Base-by-base conservation (phyloP, 1,140 invertebrate genomes). In the Mercenaria mercenaria region DNA sequence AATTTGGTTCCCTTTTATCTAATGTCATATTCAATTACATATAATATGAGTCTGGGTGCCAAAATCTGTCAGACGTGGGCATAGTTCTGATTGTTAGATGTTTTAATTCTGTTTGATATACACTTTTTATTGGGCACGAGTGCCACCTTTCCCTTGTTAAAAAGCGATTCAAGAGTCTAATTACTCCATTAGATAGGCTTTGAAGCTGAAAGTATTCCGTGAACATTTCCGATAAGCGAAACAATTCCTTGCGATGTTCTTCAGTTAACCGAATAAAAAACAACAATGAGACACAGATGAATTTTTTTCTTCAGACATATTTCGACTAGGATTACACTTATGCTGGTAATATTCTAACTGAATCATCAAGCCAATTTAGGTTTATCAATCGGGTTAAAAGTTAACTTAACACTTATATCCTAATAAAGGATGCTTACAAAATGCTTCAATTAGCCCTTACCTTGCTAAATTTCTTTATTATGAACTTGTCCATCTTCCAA, bases 51-150 rank as follows among this genome's bases (percentile, higher is more conserved):
- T 52, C 37, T 15, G 76, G 37, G 83, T 74, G 83, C 83, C 64
- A 85, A 72, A 72, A 85, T 23, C 64, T 85, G 83, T 85, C 83
- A 85, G 67, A 85, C 81, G 32, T 37, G 8, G 43, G 26, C 64
- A 69, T 74, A 56, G 39, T 47, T 69, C 41, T 52, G 83, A 85
- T 85, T 47, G 64, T 56, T 39, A 11, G 34, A 74, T 50, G 43
- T 50, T 52, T 74, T 76, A 56, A 74, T 76, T 85, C 47, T 74
- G 83, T 85, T 85, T 85, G 83, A 85, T 85, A 85, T 59, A 18
- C 26, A 6, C 23, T 76, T 84, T 82, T 67, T 85, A 52, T 67
- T 56, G 34, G n/a, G n/a, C 39, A 72, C 41, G n/a, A 76, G 34
- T 59, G 41, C 83, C 64, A 47, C 47, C 67, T 47, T 74, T 50